A percentile compares a stretch with the other conserved stretches of the same genome.
Conservation (phyloP, 92 coral and sea anemone species). For the Pocillopora grandis region DNA sequence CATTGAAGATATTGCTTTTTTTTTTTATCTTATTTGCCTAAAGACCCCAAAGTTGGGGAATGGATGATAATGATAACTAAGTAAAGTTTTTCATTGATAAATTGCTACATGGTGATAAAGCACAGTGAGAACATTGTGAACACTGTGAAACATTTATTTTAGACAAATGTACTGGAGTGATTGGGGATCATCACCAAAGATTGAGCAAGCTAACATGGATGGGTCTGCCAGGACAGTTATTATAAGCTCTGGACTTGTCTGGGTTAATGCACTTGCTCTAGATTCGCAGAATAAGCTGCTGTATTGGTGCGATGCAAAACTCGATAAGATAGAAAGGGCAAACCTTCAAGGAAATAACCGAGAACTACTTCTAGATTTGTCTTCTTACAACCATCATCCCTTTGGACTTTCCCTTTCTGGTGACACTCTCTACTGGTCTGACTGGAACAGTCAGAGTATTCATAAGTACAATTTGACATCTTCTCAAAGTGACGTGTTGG, state of each 20-base stretch:
- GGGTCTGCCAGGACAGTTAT: slow-evolving; percentile 58
- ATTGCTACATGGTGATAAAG: too few relatives aligned
- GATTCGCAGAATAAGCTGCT: slow-evolving; percentile 50
- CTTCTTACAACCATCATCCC: background rate
- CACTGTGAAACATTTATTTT: background rate
- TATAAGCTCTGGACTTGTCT: slow-evolving; percentile 49
- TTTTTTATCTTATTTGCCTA: too few relatives aligned
- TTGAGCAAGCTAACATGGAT: slow-evolving; percentile 67
- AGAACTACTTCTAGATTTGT: slow-evolving; percentile 22
- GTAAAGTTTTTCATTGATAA: too few relatives aligned
- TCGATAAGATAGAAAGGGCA: slow-evolving; percentile 42
- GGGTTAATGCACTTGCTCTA: slow-evolving; percentile 77
- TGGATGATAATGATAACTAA: too few relatives aligned
- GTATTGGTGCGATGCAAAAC: slow-evolving; percentile 66
- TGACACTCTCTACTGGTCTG: slow-evolving; percentile 55
- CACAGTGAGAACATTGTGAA: background rate
- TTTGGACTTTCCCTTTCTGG: slow-evolving; percentile 7
- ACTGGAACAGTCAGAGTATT: slow-evolving; percentile 26
- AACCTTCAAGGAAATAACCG: slow-evolving; percentile 51
- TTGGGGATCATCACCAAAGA: slow-evolving; percentile 79
- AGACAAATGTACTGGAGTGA: slow-evolving; percentile 71
- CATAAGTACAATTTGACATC: slow-evolving; percentile 40
- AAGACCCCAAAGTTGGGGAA: too few relatives aligned
- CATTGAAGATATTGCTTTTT: too few relatives aligned
- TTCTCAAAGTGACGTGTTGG: background rate